These are phyloP conservation scores for Tachysurus fulvidraco DNA, from an alignment of 2,113 vertebrate species.

Conservation along the genomic window DNA sequence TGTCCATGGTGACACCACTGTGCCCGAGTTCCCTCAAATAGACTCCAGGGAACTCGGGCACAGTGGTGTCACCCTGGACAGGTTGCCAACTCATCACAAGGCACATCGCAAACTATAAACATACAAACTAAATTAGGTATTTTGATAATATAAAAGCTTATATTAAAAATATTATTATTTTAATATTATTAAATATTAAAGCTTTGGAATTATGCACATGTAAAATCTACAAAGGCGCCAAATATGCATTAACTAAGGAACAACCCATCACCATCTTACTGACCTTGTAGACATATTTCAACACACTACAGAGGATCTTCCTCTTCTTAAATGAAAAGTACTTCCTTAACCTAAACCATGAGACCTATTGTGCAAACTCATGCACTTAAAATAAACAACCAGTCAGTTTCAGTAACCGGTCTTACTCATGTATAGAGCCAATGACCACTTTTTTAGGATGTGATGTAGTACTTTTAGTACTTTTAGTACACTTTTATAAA, in stretches of 20 bases:
- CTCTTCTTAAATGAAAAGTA: background rate
- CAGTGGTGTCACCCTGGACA: no score
- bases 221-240: background rate
- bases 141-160: no score
- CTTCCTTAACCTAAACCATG: background rate
- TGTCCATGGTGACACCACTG: no score
- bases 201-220: background rate
- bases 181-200: no score
- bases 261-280: background rate
- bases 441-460: background rate
- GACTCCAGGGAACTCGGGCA: no score
- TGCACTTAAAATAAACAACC: background rate
- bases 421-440: background rate
- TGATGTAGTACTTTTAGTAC: background rate
- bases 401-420: background rate
- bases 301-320: background rate
- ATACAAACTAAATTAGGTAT: background rate
- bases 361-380: conserved; percentile 12
- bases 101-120: no score
- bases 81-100: no score
- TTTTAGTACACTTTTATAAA: no score
- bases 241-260: background rate
- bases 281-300: background rate
- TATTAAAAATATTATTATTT: no score
- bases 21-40: no score